Evolutionary conservation across 2,113 vertebrate species (phyloP).

Genomic region (Indri indri): DNA sequence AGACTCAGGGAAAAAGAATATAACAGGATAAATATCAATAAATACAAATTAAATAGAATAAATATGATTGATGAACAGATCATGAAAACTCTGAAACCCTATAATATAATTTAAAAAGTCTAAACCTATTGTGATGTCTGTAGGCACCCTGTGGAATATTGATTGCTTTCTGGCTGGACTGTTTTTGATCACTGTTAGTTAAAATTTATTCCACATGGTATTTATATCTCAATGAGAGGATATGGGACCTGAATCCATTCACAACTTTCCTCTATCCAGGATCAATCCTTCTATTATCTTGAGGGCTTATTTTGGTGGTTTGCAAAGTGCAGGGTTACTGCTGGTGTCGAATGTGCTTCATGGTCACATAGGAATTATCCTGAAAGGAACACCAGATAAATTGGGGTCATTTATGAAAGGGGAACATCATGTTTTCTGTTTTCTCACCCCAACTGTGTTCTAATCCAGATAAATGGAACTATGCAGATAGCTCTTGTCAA

Average conservation of each 20-base stretch:
- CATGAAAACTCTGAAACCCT: conserved; percentile 6
- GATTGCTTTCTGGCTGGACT: neutral
- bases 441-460: conserved; percentile 22
- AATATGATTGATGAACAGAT: neutral
- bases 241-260: neutral
- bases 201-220: neutral
- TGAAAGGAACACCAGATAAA: neutral
- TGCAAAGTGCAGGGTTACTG: neutral
- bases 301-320: neutral
- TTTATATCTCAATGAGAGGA: neutral
- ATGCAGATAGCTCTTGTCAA: neutral
- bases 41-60: neutral
- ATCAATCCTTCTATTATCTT: conserved; percentile 2
- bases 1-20: neutral
- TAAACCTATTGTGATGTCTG: neutral
- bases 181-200: neutral
- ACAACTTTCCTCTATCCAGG: neutral
- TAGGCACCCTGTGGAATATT: neutral
- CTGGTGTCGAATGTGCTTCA: neutral
- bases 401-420: neutral
- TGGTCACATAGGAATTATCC: neutral
- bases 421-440: conserved; percentile 14
- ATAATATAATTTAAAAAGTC: neutral
- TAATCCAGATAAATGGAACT: conserved; percentile 21
- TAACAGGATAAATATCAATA: neutral